These are phyloP conservation scores for Sesamia inferens DNA, from an alignment of 2,888 invertebrate genomes.

Conservation along the genomic window DNA sequence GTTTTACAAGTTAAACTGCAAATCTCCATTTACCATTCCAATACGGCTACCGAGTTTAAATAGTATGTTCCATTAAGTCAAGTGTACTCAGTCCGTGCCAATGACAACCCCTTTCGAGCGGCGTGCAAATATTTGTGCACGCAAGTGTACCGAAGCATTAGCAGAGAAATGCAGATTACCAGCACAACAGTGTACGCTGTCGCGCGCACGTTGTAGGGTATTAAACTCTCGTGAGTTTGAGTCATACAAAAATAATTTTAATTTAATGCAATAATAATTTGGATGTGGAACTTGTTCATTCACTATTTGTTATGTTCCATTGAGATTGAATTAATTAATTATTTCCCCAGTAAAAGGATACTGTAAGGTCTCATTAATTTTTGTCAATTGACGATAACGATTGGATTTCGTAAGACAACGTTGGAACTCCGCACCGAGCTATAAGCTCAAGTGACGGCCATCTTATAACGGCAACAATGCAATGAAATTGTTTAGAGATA, in stretches of 20 bases:
- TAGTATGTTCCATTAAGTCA: conserved; percentile 83
- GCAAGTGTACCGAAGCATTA: conserved; percentile 80
- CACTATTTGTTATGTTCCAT: too few species aligned
- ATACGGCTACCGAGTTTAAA: conserved; percentile 56
- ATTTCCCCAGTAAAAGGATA: not conserved
- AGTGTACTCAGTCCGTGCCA: conserved; percentile 75
- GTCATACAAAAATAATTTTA: not conserved
- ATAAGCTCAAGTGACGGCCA: too few species aligned
- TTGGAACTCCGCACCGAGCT: not conserved
- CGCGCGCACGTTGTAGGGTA: conserved; percentile 68
- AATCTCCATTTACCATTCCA: conserved; percentile 19
- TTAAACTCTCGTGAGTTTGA: conserved; percentile 36
- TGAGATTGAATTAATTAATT: not conserved
- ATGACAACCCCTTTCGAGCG: conserved; percentile 85
- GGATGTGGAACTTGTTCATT: not conserved
- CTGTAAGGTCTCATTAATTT: not conserved
- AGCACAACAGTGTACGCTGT: conserved; percentile 68
- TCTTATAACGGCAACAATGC: too few species aligned
- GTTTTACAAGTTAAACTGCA: not conserved
- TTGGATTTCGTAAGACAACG: conserved; percentile 2
- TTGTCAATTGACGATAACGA: not conserved
- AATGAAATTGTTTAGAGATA: not conserved
- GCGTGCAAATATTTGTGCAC: conserved; percentile 84
- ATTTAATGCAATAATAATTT: not conserved
- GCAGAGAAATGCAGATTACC: conserved; percentile 82